Percentiles rank a stretch among this genome's conserved stretches.
Evolutionary conservation across 2,113 vertebrate genomes (phyloP).

Genomic region (Columba livia): DNA sequence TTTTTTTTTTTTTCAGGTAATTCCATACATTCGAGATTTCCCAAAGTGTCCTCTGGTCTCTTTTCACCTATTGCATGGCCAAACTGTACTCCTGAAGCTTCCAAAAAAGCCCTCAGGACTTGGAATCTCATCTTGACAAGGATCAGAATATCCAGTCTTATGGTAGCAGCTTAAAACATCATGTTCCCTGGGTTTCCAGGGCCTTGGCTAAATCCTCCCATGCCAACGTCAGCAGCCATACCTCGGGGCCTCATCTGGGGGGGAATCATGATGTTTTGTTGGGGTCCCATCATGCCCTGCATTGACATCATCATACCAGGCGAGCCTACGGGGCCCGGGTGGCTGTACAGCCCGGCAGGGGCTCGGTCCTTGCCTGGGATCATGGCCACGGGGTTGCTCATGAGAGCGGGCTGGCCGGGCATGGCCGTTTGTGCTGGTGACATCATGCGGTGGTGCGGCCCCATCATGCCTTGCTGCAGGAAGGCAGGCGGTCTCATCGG

Average conservation of each 20-base stretch:
- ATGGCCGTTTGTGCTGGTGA: slow-evolving; percentile 86
- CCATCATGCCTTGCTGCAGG: slow-evolving; percentile 98
- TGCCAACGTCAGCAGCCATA: slow-evolving; percentile 91
- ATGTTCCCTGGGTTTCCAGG: slow-evolving; percentile 95
- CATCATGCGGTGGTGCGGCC: slow-evolving; percentile 97
- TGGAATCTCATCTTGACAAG: slow-evolving; percentile 81
- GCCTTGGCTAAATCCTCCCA: slow-evolving; percentile 97
- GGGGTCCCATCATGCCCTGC: slow-evolving; percentile 97
- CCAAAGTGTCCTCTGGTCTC: slow-evolving; percentile 78
- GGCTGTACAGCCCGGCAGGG: slow-evolving; percentile 83
- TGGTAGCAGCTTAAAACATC: slow-evolving; percentile 95
- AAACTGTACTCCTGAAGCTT: slow-evolving; percentile 74
- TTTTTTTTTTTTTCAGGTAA: slow-evolving; percentile 78
- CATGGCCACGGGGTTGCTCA: slow-evolving; percentile 88
- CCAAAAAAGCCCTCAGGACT: slow-evolving; percentile 75
- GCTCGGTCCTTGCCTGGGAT: slow-evolving; percentile 94
- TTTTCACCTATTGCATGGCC: slow-evolving; percentile 82
- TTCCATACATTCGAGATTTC: slow-evolving; percentile 85
- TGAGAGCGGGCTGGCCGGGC: slow-evolving; percentile 86
- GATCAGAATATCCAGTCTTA: slow-evolving; percentile 77
- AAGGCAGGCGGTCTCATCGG: slow-evolving; percentile 95
- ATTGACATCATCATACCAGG: slow-evolving; percentile 99
- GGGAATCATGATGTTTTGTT: slow-evolving; percentile 99
- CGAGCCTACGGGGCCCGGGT: slow-evolving; percentile 94
- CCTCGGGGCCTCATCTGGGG: slow-evolving; percentile 97